These are phyloP conservation scores for Protomyctophum bolini DNA, from an alignment of 2,113 vertebrate genomes.

Conservation along the genomic window DNA sequence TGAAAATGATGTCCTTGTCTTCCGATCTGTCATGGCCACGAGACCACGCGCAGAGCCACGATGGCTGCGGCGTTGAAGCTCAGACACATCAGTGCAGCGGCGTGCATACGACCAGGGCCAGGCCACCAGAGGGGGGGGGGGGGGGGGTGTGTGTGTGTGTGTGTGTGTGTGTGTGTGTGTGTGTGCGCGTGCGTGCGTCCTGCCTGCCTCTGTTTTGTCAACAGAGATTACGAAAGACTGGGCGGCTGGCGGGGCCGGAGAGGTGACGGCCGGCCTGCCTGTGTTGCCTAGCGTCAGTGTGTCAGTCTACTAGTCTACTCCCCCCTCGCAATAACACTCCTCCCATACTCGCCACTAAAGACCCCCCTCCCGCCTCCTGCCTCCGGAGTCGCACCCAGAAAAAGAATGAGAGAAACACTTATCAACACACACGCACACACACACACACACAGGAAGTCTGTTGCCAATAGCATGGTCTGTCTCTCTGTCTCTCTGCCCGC, in stretches of 20 bases:
- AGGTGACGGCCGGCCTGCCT: slow-evolving; percentile 33
- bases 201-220: slow-evolving; percentile 62
- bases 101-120: slow-evolving; percentile 30
- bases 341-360: slow-evolving; percentile 9
- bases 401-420: slow-evolving; percentile 10
- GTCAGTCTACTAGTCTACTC: slow-evolving; percentile 16
- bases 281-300: slow-evolving; percentile 35
- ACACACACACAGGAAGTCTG: slow-evolving; percentile 30
- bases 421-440: slow-evolving; percentile 14
- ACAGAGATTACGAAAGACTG: slow-evolving; percentile 66
- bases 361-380: background rate
- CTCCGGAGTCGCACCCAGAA: background rate
- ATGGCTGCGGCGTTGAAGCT: slow-evolving; percentile 20
- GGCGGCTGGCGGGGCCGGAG: slow-evolving; percentile 28
- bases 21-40: background rate
- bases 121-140: background rate
- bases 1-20: background rate
- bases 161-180: no score
- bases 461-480: slow-evolving; percentile 3
- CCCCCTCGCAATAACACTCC: background rate
- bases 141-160: no score
- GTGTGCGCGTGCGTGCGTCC: background rate
- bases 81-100: background rate
- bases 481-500: slow-evolving; percentile 1
- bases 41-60: background rate